Conservation (phyloP, 2,797 vertebrate species). For the Liasis olivaceus region DNA sequence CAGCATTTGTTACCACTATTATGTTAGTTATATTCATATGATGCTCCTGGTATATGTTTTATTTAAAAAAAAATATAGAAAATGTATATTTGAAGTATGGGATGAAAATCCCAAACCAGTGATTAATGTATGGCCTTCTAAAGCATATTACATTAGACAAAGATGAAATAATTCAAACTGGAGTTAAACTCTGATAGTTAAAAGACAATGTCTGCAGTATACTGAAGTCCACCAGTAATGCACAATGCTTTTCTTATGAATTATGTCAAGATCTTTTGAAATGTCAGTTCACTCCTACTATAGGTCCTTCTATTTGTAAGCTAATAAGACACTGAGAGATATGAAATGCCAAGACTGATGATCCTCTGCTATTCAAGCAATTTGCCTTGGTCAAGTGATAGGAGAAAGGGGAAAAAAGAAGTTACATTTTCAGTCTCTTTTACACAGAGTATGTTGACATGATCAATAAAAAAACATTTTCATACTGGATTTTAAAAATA, state of each 20-base stretch:
- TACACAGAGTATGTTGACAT: background rate
- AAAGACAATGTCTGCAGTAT: slow-evolving; percentile 65
- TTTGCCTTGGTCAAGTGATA: slow-evolving; percentile 4
- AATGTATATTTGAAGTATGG: slow-evolving; percentile 23
- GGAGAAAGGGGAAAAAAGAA: background rate
- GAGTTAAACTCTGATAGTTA: background rate
- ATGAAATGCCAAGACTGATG: slow-evolving; percentile 30
- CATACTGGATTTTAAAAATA: background rate
- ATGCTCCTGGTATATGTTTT: slow-evolving; percentile 18
- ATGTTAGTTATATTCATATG: background rate
- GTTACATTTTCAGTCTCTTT: background rate
- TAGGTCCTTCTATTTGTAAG: slow-evolving; percentile 47
- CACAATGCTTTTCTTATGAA: slow-evolving; percentile 38
- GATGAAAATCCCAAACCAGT: background rate
- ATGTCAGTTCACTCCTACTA: slow-evolving; percentile 64
- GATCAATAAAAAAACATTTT: background rate
- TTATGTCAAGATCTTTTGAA: slow-evolving; percentile 67
- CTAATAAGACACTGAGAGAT: slow-evolving; percentile 44
- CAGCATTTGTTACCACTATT: background rate
- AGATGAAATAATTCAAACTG: slow-evolving; percentile 51
- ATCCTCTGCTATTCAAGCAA: slow-evolving; percentile 26
- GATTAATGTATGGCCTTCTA: slow-evolving; percentile 49
- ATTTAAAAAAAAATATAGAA: slow-evolving; percentile 22
- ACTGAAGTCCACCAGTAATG: slow-evolving; percentile 35
- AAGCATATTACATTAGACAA: slow-evolving; percentile 20